phyloP scores from a whole-genome alignment of 2,888 invertebrate genomes.

The Arctia plantaginis region DNA sequence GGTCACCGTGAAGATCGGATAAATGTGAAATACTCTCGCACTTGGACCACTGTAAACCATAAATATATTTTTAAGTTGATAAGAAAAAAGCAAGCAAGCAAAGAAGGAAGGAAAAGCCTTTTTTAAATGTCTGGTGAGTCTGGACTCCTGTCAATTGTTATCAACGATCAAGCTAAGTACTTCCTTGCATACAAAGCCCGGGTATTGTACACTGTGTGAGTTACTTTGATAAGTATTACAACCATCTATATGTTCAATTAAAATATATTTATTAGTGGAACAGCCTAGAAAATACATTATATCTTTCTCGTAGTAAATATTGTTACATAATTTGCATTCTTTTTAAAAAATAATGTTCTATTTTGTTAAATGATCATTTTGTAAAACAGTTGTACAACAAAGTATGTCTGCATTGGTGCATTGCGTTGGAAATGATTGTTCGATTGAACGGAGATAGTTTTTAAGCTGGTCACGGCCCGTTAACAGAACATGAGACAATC shows the following conservation, averaged over 20 bases:
- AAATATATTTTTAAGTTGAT: too few species aligned
- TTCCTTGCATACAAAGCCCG: conserved; percentile 15
- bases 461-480: neutral
- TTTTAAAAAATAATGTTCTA: conserved; percentile 46
- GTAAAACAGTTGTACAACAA: conserved; percentile 47
- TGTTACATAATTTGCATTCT: conserved; percentile 41
- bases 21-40: too few species aligned
- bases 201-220: conserved; percentile 21
- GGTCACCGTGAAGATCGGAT: too few species aligned
- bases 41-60: too few species aligned
- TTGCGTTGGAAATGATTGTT: conserved; percentile 25
- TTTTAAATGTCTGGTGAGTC: too few species aligned
- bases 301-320: conserved; percentile 49
- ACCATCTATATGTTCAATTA: conserved; percentile 28
- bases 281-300: conserved; percentile 50
- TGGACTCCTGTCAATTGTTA: neutral
- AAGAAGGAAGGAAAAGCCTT: too few species aligned
- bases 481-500: neutral
- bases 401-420: conserved; percentile 20
- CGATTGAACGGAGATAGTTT: conserved; percentile 12
- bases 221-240: conserved; percentile 27
- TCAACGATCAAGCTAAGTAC: neutral
- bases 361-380: conserved; percentile 33
- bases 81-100: too few species aligned
- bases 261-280: conserved; percentile 51